These are phyloP conservation scores for Kryptopterus vitreolus DNA, from an alignment of 2,797 vertebrate species.

Conservation along the genomic window DNA sequence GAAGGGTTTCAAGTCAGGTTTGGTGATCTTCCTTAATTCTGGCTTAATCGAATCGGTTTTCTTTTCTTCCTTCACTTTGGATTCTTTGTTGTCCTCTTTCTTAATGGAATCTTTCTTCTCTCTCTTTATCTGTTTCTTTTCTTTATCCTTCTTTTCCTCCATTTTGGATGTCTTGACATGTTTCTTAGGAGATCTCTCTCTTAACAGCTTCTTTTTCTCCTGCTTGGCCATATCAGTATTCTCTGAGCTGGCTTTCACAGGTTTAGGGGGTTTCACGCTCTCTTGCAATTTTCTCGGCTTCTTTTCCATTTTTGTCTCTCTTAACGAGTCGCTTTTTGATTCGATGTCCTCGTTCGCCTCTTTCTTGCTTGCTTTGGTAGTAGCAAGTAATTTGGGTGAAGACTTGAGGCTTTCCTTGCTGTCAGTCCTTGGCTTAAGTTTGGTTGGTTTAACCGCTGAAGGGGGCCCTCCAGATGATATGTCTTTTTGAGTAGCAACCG, in stretches of 20 bases:
- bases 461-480: constrained; percentile 82
- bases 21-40: constrained; percentile 88
- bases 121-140: constrained; percentile 90
- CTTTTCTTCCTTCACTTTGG: constrained; percentile 78
- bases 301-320: constrained; percentile 87
- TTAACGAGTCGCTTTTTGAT: constrained; percentile 78
- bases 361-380: constrained; percentile 82
- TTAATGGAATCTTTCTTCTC: constrained; percentile 75
- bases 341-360: constrained; percentile 83
- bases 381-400: constrained; percentile 79
- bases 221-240: constrained; percentile 78
- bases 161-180: constrained; percentile 82
- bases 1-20: constrained; percentile 92
- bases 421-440: constrained; percentile 92
- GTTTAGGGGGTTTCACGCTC: constrained; percentile 81
- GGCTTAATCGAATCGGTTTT: constrained; percentile 86
- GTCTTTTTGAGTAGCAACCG: constrained; percentile 94
- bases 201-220: constrained; percentile 89
- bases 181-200: constrained; percentile 87
- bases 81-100: constrained; percentile 91
- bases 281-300: constrained; percentile 86
- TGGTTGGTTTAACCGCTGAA: constrained; percentile 88
- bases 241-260: constrained; percentile 81
- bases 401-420: constrained; percentile 98
- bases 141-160: constrained; percentile 97